Base-by-base conservation (phyloP, 2,113 vertebrate species). In the Datnioides undecimradiatus region DNA sequence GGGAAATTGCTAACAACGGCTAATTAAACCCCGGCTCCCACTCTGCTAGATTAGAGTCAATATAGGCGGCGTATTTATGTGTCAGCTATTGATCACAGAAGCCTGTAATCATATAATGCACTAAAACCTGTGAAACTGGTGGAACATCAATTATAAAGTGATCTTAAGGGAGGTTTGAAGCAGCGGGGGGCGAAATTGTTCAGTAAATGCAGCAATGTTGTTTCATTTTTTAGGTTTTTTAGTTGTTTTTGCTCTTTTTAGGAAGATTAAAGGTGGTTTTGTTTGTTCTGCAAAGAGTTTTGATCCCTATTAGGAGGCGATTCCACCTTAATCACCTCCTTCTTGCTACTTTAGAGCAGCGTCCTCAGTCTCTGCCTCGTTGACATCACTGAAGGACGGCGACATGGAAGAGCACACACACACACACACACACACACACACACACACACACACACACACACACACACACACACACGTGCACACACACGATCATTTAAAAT, bases 11-110 rank as follows among this genome's bases (percentile, higher is more conserved):
- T 77, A 82, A 77, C 63, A 68, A 76, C 33, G 21, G 57, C 76
- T 91, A 86, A 93, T 92, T 87, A 88, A 88, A 80, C 33, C 74
- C 40, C 23, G 34, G 75, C 72, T 80, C 64, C 84, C 84, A 85
- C 85, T 91, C 83, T 63, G 68, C 60, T 27, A 84, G 80, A 89
- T 89, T 87, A 58, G 41, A 83, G 78, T 38, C 83, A 73, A 65
- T 79, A 45, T 23, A 33, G 73, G 5, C 59, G 8, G 51, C 54
- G 7, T 85, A 83, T 88, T 88, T 80, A 86, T 76, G 79, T 76
- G 85, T 77, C 77, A 72, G 76, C 76, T 83, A 88, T 91, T 85
- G 89, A 93, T 93, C 83, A 74, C 46, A 31, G 58, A 69, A 13
- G 49, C 6, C 66, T 58, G 77, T 80, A 83, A 85, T 87, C 58